A percentile compares a stretch with the other conserved stretches of the same genome.
phyloP scores from a whole-genome alignment of 2,797 vertebrate genomes.

The Tolypeutes matacus region DNA sequence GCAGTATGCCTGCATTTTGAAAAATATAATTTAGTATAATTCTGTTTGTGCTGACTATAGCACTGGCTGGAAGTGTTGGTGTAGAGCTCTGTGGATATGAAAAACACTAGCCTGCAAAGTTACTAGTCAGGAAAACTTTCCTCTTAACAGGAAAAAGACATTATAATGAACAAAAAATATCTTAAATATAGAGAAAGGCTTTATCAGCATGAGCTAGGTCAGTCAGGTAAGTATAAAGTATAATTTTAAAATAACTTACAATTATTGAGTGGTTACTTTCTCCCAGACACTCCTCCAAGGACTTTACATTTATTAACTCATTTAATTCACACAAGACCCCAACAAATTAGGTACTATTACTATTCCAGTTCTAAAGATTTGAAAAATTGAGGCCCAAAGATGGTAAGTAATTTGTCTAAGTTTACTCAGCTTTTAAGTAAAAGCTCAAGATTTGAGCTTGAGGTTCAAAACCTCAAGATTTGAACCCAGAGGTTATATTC shows the following conservation, averaged over 20 bases:
- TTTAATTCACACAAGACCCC: neutral
- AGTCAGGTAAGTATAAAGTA: neutral
- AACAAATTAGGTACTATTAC: neutral
- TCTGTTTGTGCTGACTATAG: neutral
- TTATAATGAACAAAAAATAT: neutral
- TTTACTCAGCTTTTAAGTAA: neutral
- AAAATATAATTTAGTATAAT: neutral
- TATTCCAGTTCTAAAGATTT: neutral
- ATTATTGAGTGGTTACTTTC: neutral
- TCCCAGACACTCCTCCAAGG: neutral
- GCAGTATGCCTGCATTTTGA: neutral
- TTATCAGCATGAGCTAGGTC: neutral
- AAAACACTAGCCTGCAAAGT: neutral
- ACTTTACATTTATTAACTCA: neutral
- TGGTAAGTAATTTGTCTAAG: neutral
- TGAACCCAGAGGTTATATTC: neutral
- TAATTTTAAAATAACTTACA: conserved; percentile 2
- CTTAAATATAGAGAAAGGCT: neutral
- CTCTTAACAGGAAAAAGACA: conserved; percentile 18
- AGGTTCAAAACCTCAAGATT: too few relatives aligned
- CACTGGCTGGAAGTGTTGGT: neutral
- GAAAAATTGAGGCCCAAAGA: neutral
- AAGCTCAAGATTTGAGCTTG: too few relatives aligned
- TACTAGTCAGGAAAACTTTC: neutral
- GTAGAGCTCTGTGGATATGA: neutral